phyloP scores from a whole-genome alignment of 2,113 vertebrate species.

The Atherinomorus stipes region DNA sequence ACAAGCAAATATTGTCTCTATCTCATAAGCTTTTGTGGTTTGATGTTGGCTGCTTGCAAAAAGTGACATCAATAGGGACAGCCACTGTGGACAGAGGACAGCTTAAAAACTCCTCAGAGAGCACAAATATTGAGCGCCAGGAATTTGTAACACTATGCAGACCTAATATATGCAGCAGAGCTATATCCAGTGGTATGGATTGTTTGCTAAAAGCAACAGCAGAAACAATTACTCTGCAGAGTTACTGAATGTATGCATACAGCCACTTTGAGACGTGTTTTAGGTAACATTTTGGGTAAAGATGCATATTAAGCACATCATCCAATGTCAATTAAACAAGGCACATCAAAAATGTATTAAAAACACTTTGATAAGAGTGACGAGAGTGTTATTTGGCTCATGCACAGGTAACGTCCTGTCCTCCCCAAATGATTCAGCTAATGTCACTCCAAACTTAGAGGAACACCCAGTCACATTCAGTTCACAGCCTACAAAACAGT shows the following conservation, averaged over 20 bases:
- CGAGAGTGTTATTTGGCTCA: constrained; percentile 7
- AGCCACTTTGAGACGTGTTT: constrained; percentile 2
- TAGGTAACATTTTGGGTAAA: constrained; percentile 13
- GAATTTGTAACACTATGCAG: constrained; percentile 21
- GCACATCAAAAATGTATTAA: constrained; percentile 33
- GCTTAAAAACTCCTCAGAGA: constrained; percentile 41
- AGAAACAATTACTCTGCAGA: not conserved
- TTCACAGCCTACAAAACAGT: constrained; percentile 15
- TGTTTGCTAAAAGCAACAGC: constrained; percentile 13
- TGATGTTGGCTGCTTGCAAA: constrained; percentile 35
- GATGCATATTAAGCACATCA: constrained; percentile 33
- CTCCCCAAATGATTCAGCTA: constrained; percentile 17
- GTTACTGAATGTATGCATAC: constrained; percentile 11
- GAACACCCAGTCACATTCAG: not conserved
- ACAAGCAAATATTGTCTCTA: constrained; percentile 11
- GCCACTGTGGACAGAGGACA: constrained; percentile 31
- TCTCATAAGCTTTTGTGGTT: constrained; percentile 5
- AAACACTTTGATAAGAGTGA: constrained; percentile 20
- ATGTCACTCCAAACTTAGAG: constrained; percentile 10
- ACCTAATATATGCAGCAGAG: constrained; percentile 17
- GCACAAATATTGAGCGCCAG: constrained; percentile 9
- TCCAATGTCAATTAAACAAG: constrained; percentile 43
- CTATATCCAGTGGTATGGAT: constrained; percentile 17
- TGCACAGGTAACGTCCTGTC: not conserved
- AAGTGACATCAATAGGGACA: constrained; percentile 14